phyloP scores from a whole-genome alignment of 2,113 vertebrate species.

The Todiramphus saurophagus region DNA sequence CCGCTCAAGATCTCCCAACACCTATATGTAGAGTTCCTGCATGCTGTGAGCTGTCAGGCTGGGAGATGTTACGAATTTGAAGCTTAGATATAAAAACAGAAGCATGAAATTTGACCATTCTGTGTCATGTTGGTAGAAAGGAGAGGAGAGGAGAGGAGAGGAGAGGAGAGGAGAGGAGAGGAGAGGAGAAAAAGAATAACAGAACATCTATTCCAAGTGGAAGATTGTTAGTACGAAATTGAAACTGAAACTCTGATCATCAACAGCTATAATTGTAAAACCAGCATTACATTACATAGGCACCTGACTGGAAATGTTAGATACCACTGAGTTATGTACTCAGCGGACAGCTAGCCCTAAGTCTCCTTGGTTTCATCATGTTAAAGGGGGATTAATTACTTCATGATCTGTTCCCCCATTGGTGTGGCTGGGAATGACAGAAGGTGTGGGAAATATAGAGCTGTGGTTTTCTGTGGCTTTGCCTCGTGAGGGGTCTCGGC shows the following conservation, averaged over 20 bases:
- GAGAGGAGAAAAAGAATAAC: neutral
- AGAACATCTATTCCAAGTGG: neutral
- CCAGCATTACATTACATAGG: accelerated
- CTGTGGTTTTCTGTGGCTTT: neutral
- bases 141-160: too few species aligned
- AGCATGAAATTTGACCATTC: neutral
- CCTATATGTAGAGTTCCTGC: neutral
- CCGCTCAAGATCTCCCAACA: neutral
- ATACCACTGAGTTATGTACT: neutral
- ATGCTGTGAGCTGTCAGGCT: neutral
- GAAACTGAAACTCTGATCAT: neutral
- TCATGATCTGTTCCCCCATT: neutral
- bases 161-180: too few species aligned
- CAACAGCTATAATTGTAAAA: neutral
- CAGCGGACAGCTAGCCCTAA: neutral
- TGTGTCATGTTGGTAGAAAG: neutral
- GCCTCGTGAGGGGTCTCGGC: accelerated
- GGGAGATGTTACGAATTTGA: neutral
- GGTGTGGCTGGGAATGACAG: neutral
- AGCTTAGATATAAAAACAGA: neutral
- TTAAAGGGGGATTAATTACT: neutral
- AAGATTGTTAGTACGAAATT: neutral
- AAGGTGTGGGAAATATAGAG: neutral
- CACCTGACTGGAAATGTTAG: neutral
- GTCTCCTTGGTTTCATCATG: neutral